Conservation (phyloP, 2,113 vertebrate genomes). For the Alligator mississippiensis region DNA sequence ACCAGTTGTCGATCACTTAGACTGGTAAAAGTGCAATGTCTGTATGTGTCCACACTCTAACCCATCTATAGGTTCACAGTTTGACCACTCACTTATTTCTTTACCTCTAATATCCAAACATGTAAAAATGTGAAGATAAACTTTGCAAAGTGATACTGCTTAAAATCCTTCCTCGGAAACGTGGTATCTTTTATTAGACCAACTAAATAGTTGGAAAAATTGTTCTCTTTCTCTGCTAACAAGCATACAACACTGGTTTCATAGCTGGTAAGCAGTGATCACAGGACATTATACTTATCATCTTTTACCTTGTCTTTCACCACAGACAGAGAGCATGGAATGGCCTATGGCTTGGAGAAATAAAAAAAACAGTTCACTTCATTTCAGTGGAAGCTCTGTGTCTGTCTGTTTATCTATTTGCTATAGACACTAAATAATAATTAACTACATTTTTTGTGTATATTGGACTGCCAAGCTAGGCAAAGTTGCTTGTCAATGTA, state of each 20-base stretch:
- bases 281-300: background rate
- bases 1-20: too few relatives aligned
- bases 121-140: background rate
- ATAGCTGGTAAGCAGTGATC: background rate
- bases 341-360: too few relatives aligned
- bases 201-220: too few relatives aligned
- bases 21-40: too few relatives aligned
- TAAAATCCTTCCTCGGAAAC: too few relatives aligned
- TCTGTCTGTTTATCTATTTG: background rate
- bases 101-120: background rate
- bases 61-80: too few relatives aligned
- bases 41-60: too few relatives aligned
- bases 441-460: background rate
- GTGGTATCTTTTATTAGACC: too few relatives aligned
- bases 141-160: background rate
- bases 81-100: background rate
- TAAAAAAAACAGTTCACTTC: background rate
- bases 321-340: too few relatives aligned
- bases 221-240: too few relatives aligned
- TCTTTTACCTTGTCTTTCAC: too few relatives aligned
- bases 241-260: background rate
- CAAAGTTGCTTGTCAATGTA: background rate
- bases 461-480: background rate
- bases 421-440: background rate
- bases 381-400: background rate